Base-by-base conservation (phyloP, 2,888 invertebrate genomes). In the Catonia carolina region DNA sequence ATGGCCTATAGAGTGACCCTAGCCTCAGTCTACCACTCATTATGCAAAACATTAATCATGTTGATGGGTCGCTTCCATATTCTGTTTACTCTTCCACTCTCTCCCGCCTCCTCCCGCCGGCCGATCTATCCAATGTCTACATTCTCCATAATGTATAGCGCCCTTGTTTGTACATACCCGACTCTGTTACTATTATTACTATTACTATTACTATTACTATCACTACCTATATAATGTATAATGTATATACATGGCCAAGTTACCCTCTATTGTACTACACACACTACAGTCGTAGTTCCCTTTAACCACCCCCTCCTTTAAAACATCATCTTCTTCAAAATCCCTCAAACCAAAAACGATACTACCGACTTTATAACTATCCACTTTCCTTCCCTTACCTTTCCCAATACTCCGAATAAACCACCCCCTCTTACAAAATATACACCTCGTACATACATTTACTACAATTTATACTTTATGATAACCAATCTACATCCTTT, bases 121-220 rank as follows among this genome's bases (percentile, higher is more conserved):
- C n/a, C n/a, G n/a, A n/a, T n/a, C n/a, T n/a, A n/a, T n/a, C 53
- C 52, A 53, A 57, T 53, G 57, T 57, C 57, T 57, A 57, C 57
- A 57, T 57, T 53, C 56, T 53, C 52, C 50, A 56, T 56, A 56
- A 56, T 56, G 56, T 51, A 56, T 56, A 36, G 51, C 56, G 37
- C 56, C 52, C 56, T 52, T 53, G 56, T 56, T 52, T 52, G 52
- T 52, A 23, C 31, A 33, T 31, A 36, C 49, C 33, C 23, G 35
- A 20, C 53, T 53, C 39, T 53, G 37, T 56, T 22, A 2, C 18
- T 3, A 22, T 20, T 18, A 22, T 22, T 41, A 18, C 41, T 22
- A 20, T 12, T 14, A 41, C 22, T 3, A 22, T 2, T 22, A 22
- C 12, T 22, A 8, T 41, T 3, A 10, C 33, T 10, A 10, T 8